These are phyloP conservation scores for Dynastes maya DNA, from an alignment of 2,888 invertebrate genomes.

Conservation along the genomic window DNA sequence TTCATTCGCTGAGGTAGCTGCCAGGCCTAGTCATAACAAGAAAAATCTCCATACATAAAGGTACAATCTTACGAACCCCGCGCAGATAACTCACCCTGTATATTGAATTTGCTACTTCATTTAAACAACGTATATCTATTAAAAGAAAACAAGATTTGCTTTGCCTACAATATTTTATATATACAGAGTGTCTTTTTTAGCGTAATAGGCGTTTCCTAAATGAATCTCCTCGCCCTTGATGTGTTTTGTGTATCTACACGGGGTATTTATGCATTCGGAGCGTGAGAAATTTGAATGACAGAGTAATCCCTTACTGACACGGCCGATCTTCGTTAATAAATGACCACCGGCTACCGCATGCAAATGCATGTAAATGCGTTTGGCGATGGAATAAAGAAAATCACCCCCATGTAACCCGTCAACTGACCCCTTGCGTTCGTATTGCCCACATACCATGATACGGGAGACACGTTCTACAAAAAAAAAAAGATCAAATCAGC, in stretches of 20 bases:
- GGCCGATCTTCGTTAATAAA: conserved; percentile 68
- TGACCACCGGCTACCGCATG: conserved; percentile 69
- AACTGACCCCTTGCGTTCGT: conserved; percentile 46
- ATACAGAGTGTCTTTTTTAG: not conserved
- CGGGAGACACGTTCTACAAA: conserved; percentile 46
- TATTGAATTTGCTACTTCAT: too few species aligned
- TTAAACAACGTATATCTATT: too few species aligned
- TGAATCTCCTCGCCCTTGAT: too few species aligned
- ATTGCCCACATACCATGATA: conserved; percentile 50
- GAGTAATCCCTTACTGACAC: conserved; percentile 69
- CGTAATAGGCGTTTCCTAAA: too few species aligned
- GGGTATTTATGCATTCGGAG: not conserved
- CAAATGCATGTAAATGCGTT: conserved; percentile 69
- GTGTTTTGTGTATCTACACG: not conserved
- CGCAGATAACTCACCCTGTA: too few species aligned
- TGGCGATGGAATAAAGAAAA: conserved; percentile 63
- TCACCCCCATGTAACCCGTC: conserved; percentile 49
- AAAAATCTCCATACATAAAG: too few species aligned
- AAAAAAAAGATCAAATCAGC: conserved; percentile 56
- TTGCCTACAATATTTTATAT: not conserved
- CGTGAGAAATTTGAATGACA: conserved; percentile 65
- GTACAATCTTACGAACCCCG: too few species aligned
- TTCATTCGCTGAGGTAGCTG: too few species aligned
- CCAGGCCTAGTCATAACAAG: too few species aligned
- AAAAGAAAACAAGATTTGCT: not conserved